Evolutionary conservation across 2,113 vertebrate species (phyloP).

Genomic region (Alethe diademata): DNA sequence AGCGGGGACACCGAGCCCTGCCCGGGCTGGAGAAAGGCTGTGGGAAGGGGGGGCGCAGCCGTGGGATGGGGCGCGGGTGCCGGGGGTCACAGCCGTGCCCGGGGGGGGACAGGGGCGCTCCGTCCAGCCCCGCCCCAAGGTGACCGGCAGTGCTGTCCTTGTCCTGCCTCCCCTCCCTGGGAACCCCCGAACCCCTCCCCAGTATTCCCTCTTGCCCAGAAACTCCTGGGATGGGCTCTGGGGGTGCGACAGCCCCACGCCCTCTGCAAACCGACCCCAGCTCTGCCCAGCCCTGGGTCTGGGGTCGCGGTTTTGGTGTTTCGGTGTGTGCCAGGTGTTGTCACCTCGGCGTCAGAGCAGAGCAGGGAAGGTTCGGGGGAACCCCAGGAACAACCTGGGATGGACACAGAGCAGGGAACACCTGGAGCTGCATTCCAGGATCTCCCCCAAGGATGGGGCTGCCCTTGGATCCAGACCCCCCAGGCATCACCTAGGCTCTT

Average conservation of each 20-base stretch:
- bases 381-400: background rate
- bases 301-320: rapidly evolving
- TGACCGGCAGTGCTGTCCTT: background rate
- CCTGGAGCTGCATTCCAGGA: background rate
- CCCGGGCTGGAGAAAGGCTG: background rate
- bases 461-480: background rate
- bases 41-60: background rate
- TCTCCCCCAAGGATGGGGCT: background rate
- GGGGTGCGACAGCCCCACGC: background rate
- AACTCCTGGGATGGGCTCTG: background rate
- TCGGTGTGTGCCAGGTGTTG: rapidly evolving
- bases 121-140: background rate
- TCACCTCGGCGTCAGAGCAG: background rate
- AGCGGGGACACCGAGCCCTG: rapidly evolving
- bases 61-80: background rate
- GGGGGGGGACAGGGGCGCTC: background rate
- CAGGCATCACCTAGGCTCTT: background rate
- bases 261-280: background rate
- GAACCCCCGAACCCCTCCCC: background rate
- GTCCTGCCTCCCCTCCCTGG: too few species aligned
- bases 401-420: background rate
- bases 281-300: background rate
- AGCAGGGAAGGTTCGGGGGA: background rate
- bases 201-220: background rate
- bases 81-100: too few species aligned